Evolutionary conservation across 2,888 invertebrate species (phyloP).

Genomic region (Drosophila pseudotalamancana): DNA sequence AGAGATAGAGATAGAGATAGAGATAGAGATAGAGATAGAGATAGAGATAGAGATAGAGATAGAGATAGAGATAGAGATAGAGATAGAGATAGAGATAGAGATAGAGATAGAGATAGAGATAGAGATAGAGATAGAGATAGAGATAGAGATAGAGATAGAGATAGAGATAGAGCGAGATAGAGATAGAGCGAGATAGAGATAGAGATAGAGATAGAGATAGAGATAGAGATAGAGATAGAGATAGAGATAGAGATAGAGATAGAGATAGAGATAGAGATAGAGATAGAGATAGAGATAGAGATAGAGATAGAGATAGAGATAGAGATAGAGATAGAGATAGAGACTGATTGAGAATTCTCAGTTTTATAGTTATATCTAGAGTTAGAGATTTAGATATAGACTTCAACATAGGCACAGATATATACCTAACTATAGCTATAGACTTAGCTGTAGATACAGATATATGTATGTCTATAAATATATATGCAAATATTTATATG

Average conservation of each 20-base stretch:
- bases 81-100: constrained; percentile 1
- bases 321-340: neutral
- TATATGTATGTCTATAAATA: too few species aligned
- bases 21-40: neutral
- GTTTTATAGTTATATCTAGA: neutral
- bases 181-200: too few species aligned
- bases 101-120: neutral
- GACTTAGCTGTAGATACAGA: too few species aligned
- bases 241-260: constrained; percentile 1
- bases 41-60: constrained; percentile 1
- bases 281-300: neutral
- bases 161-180: neutral
- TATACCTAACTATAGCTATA: too few species aligned
- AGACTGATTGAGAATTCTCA: too few species aligned
- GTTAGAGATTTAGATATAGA: neutral
- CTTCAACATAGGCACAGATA: neutral
- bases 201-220: constrained; percentile 4
- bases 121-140: constrained; percentile 1
- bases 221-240: constrained; percentile 7
- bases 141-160: constrained; percentile 2
- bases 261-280: neutral
- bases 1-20: neutral
- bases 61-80: neutral
- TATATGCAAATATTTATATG: too few species aligned
- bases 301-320: neutral